Evolutionary conservation across 2,113 vertebrate genomes (phyloP), one percentile per base, ranked within the genome.

Genomic region (Promerops cafer): DNA sequence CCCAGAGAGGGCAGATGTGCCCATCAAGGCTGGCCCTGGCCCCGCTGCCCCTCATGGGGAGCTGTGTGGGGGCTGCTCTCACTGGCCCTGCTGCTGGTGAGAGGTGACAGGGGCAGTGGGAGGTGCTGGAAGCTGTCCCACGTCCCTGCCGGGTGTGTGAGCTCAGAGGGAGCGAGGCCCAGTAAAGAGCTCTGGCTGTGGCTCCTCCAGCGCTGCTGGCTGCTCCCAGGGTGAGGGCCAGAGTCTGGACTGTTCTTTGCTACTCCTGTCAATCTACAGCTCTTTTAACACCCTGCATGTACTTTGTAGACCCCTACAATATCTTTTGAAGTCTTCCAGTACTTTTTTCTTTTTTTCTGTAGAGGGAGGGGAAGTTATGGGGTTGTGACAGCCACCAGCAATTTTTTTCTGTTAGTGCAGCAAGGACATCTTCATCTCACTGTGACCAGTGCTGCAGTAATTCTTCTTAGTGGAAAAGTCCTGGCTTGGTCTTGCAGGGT

Each of bases 21-120:
- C 42, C 49, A 11, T 37, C 0, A 3, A 4, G 0, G 3, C 54
- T 20, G 77, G 33, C 35, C n/a, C 20, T 4, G 2, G 7, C 16
- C 15, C 20, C 0, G 1, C 23, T 1, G 0, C 35, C 20, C 30
- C 68, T 6, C 0, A 0, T 12, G 23, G n/a, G 12, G 53, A 56
- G 24, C 40, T 0, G 5, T 2, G 20, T 1, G 10, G 17, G 44
- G 40, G 54, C 44, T 52, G 54, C 18, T 80, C 20, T 52, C 6
- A 0, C 27, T 6, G 16, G 8, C 13, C 5, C 50, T 45, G 54
- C 63, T 86, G 75, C 74, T 0, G 2, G 3, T 3, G 16, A 7
- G 16, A 33, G 45, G 8, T 52, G 50, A 13, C 0, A 1, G 79
- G 68, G 8, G 21, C 64, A 59, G 40, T 0, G 0, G 56, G 71